Evolutionary conservation across 2,888 invertebrate species (phyloP), one percentile per base, ranked within the genome.

Genomic region (Zaprionus obscuricornis): DNA sequence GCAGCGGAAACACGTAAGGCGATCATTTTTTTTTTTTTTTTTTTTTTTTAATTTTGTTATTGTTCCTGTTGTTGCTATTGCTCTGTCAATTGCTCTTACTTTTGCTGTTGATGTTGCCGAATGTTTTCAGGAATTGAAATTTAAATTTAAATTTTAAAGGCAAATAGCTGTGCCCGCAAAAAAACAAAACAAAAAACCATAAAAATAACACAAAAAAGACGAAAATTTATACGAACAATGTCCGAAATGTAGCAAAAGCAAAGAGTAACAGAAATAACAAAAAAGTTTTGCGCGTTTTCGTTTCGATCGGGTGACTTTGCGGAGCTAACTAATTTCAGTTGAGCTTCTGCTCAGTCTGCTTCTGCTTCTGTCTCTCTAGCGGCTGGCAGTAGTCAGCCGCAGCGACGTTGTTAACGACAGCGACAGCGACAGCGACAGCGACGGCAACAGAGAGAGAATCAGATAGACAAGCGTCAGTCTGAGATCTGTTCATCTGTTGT

Each of bases 241-340:
- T n/a, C n/a, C 39, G 22, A 31, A 37, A 39, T 39, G 8, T 20
- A 63, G 33, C 42, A 42, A 37, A 43, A 13, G 17, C 17, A 24
- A 34, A 46, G 52, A 36, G 50, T 49, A 50, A 49, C 51, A 29
- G 27, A 36, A 42, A 45, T 40, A 18, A 13, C n/a, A 27, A 50
- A 55, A 70, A 16, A 27, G 63, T 31, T 58, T 64, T 43, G 65
- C 74, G 83, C 85, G 77, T 31, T 57, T 57, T 60, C 77, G 77
- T 68, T 60, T 56, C 63, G 71, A 68, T 76, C 72, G 66, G 33
- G 64, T 60, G 79, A 83, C 46, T 65, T 33, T 13, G 31, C 5
- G 10, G 10, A 29, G 10, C 3, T 6, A 10, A 11, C 31, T 27
- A 10, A 11, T 14, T 13, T 6, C 31, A 31, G n/a, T 20, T 31